Conservation (phyloP, 37 sponge, comb jelly and placozoan species). For the Aplysina aerophoba region DNA sequence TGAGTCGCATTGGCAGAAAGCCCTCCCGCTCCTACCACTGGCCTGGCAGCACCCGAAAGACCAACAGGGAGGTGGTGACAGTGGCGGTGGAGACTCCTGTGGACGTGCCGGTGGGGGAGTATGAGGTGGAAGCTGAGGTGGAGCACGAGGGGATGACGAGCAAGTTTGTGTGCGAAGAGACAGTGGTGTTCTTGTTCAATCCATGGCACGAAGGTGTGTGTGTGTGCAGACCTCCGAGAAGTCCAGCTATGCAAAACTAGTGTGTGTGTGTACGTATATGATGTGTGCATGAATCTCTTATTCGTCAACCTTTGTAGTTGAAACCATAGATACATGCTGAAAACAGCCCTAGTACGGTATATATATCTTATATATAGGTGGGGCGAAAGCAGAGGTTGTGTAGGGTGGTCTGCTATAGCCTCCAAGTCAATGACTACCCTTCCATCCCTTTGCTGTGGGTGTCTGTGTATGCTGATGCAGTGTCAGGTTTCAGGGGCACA, state of each 20-base stretch:
- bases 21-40: neutral
- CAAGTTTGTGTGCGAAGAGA: constrained; percentile 5
- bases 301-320: too few species aligned
- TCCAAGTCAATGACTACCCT: too few species aligned
- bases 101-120: constrained; percentile 13
- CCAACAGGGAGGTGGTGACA: neutral
- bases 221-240: constrained; percentile 25
- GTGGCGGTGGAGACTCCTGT: constrained; percentile 12
- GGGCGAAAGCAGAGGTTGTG: too few species aligned
- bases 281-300: too few species aligned
- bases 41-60: neutral
- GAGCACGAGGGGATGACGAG: neutral
- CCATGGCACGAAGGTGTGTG: constrained; percentile 45
- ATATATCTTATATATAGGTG: too few species aligned
- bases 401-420: too few species aligned
- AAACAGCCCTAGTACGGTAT: too few species aligned
- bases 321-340: too few species aligned
- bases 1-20: neutral
- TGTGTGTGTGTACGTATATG: constrained; percentile 26
- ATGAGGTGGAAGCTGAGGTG: constrained; percentile 12
- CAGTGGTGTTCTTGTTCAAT: constrained; percentile 25
- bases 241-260: too few species aligned
- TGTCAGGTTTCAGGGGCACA: too few species aligned
- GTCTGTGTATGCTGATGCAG: too few species aligned
- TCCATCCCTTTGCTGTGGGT: too few species aligned